Evolutionary conservation across 1,140 invertebrate species (phyloP).

Genomic region (Vanessa atalanta): DNA sequence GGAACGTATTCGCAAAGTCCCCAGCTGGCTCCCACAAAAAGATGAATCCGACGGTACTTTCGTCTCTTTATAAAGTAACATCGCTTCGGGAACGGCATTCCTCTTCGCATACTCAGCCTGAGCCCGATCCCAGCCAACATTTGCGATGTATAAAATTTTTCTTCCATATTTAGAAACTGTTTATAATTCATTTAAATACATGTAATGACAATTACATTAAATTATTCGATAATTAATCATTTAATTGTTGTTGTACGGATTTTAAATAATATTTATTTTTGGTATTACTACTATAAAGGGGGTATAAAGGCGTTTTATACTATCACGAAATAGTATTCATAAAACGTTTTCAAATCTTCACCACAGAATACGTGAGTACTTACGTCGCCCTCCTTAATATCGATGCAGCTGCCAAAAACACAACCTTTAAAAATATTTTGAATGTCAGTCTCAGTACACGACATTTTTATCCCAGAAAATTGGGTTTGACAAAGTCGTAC

Average conservation of each 20-base stretch:
- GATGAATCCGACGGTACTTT: constrained; percentile 16
- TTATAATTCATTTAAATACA: constrained; percentile 3
- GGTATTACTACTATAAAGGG: no score
- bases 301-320: no score
- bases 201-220: constrained; percentile 1
- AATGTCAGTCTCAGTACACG: no score
- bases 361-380: no score
- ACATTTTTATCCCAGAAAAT: no score
- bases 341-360: no score
- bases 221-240: constrained; percentile 3
- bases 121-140: constrained; percentile 5
- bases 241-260: background rate
- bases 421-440: no score
- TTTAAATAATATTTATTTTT: background rate
- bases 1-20: background rate
- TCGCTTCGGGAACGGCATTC: constrained; percentile 23
- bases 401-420: no score
- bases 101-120: constrained; percentile 12
- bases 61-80: constrained; percentile 17
- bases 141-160: constrained; percentile 17
- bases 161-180: constrained; percentile 2
- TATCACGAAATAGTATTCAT: no score
- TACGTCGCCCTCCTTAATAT: no score
- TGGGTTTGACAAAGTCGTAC: background rate
- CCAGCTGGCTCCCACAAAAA: constrained; percentile 17